These are phyloP conservation scores for Aquila chrysaetos DNA, from an alignment of 2,797 vertebrate species.

Conservation along the genomic window DNA sequence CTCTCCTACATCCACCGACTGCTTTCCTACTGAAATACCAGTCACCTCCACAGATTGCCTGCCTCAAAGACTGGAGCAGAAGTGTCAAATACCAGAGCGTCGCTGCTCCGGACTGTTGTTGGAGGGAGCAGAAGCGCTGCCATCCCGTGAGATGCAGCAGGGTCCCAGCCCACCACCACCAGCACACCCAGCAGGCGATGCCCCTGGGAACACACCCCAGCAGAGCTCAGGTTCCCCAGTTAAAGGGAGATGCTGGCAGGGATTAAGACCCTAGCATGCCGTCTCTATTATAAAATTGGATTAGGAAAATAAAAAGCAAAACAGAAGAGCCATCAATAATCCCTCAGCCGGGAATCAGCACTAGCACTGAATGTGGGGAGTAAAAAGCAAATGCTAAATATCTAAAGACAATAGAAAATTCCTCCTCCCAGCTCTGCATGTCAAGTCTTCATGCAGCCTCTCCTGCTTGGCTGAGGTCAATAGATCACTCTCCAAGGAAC, in stretches of 20 bases:
- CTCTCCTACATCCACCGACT: background rate
- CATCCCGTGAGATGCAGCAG: background rate
- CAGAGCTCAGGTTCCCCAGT: background rate
- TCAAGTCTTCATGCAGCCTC: background rate
- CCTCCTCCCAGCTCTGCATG: background rate
- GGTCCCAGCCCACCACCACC: background rate
- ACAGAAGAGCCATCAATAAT: background rate
- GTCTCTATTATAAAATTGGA: background rate
- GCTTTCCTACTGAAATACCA: background rate
- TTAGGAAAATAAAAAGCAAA: background rate
- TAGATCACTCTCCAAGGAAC: background rate
- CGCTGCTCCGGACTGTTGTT: background rate
- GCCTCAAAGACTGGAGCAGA: background rate
- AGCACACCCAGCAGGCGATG: background rate
- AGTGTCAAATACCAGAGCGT: background rate
- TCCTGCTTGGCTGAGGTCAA: background rate
- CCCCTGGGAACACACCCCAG: background rate
- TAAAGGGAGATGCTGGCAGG: background rate
- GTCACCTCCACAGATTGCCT: background rate
- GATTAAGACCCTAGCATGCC: background rate
- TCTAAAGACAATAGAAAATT: background rate
- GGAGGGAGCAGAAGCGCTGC: background rate
- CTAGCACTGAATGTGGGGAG: background rate
- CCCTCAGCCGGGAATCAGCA: background rate
- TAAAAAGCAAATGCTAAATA: background rate